A percentile compares a stretch with the other conserved stretches of the same genome.
Conservation (phyloP, 2,888 invertebrate genomes). For the Sarcophaga rosellei region DNA sequence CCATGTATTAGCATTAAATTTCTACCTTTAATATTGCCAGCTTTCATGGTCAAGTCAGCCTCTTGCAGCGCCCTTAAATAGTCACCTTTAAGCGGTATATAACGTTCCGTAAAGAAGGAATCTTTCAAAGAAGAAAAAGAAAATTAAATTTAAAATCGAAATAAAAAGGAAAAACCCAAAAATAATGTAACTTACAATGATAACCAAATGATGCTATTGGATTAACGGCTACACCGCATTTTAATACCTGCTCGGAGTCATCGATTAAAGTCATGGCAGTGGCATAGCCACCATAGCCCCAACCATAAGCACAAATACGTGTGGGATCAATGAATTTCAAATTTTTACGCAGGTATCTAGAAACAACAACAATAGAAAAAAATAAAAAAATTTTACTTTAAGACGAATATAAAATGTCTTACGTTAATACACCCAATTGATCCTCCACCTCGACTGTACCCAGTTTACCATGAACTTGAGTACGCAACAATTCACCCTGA, state of each 20-base stretch:
- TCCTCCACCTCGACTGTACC: conserved; percentile 90
- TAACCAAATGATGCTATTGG: conserved; percentile 93
- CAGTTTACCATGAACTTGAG: conserved; percentile 88
- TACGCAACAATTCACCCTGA: conserved; percentile 88
- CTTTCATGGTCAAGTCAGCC: conserved; percentile 90
- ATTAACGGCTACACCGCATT: conserved; percentile 92
- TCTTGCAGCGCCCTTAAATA: conserved; percentile 88
- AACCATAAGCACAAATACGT: conserved; percentile 92
- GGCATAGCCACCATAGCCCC: conserved; percentile 93
- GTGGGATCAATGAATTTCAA: conserved; percentile 90
- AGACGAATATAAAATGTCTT: conserved; percentile 75
- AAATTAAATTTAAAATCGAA: conserved; percentile 2
- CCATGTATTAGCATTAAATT: conserved; percentile 89
- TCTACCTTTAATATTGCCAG: conserved; percentile 87
- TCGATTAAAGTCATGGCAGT: conserved; percentile 90
- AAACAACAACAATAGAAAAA: background rate
- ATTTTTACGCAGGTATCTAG: conserved; percentile 89
- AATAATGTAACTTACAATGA: conserved; percentile 84
- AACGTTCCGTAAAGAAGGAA: conserved; percentile 95
- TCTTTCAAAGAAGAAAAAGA: conserved; percentile 82
- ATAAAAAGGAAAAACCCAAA: background rate
- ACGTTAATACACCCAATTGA: conserved; percentile 87
- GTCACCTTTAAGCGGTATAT: conserved; percentile 89
- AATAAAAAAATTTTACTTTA: background rate
- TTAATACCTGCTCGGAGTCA: conserved; percentile 88